A percentile compares a stretch with the other conserved stretches of the same genome.
Conservation (phyloP, 2,113 vertebrate species). For the Psophia crepitans region DNA sequence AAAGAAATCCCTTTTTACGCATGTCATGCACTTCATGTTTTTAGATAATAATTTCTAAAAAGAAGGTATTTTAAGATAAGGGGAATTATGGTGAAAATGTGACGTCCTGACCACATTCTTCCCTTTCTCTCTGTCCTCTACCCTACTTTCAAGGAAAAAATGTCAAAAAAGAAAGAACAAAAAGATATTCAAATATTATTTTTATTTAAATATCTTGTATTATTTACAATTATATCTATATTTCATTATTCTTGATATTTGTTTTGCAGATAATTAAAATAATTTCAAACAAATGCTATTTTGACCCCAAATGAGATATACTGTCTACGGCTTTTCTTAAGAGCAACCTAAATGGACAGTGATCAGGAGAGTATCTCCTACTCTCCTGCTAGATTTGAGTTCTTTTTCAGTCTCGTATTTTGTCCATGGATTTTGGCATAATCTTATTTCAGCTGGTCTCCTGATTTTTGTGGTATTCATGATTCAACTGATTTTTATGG, state of each 20-base stretch:
- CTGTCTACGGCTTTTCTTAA: background rate
- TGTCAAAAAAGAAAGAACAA: background rate
- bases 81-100: background rate
- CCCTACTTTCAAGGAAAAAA: background rate
- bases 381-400: background rate
- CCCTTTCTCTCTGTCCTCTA: background rate
- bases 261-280: background rate
- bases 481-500: background rate
- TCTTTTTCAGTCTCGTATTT: background rate
- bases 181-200: background rate
- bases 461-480: background rate
- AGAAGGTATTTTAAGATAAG: background rate
- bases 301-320: background rate
- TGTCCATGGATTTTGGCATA: background rate
- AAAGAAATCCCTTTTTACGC: background rate
- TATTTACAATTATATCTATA: background rate
- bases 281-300: background rate
- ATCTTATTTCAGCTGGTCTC: background rate
- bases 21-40: background rate
- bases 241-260: background rate
- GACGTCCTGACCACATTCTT: background rate
- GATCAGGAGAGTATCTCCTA: background rate
- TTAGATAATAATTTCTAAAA: background rate
- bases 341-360: background rate
- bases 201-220: background rate